Percentiles rank a stretch among this genome's conserved stretches.
phyloP scores from a whole-genome alignment of 2,113 vertebrate species.

The Microtus pennsylvanicus region DNA sequence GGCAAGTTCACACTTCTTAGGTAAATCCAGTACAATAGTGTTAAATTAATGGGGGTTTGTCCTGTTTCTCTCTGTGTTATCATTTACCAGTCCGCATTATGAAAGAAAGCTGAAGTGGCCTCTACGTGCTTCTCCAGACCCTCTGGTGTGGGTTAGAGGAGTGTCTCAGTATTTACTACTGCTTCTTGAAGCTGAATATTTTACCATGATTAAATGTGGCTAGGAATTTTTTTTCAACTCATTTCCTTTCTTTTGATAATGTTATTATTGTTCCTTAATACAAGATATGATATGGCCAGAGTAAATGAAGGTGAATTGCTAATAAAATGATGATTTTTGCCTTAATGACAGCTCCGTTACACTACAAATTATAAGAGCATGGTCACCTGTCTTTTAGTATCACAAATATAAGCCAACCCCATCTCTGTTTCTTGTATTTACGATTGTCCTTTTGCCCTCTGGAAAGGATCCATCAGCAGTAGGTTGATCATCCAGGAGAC shows the following conservation, averaged over 20 bases:
- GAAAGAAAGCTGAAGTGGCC: constrained; percentile 22
- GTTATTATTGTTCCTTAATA: not conserved
- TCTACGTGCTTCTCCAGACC: not conserved
- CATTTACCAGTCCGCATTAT: constrained; percentile 16
- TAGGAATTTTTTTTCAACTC: not conserved
- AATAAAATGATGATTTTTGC: not conserved
- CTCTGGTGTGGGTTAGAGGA: not conserved
- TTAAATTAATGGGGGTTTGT: constrained; percentile 3
- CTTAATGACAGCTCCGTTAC: not conserved
- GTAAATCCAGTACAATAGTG: not conserved
- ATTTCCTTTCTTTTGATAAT: not conserved
- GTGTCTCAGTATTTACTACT: not conserved
- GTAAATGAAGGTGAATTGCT: not conserved
- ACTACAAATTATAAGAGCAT: not conserved
- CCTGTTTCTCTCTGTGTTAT: not conserved
- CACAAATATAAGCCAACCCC: not conserved
- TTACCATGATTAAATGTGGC: not conserved
- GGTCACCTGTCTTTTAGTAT: not conserved
- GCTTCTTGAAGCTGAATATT: not conserved
- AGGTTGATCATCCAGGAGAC: not conserved
- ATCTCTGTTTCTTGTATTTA: not conserved
- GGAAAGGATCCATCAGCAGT: constrained; percentile 54
- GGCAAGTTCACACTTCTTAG: not conserved
- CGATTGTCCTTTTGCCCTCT: constrained; percentile 68
- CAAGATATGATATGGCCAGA: not conserved